Evolutionary conservation across 2,797 vertebrate species (phyloP).

Genomic region (Sitta carolinensis): DNA sequence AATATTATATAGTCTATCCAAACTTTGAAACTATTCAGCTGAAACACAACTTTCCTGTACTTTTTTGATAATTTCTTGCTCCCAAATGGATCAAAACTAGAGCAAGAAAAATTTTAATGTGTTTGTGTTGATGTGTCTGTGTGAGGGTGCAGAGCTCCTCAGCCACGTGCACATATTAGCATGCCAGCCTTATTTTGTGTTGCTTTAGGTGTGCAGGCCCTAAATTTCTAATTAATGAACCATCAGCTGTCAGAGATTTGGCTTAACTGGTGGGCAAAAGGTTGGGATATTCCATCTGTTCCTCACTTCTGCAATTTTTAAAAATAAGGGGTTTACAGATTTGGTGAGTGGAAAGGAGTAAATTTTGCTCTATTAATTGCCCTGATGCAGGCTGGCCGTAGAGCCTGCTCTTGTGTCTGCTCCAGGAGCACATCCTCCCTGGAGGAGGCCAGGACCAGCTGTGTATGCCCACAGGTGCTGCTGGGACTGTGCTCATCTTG

Average conservation of each 20-base stretch:
- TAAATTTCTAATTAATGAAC: not conserved
- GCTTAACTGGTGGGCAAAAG: not conserved
- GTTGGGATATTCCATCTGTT: not conserved
- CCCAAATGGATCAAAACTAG: not conserved
- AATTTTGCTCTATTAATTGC: not conserved
- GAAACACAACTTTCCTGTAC: not conserved
- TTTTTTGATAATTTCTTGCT: not conserved
- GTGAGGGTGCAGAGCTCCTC: not conserved
- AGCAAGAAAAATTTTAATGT: not conserved
- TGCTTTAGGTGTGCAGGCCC: not conserved
- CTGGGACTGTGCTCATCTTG: not conserved
- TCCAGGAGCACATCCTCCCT: not conserved
- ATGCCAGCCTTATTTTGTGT: not conserved
- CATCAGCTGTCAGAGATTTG: not conserved
- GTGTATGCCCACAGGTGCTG: not conserved
- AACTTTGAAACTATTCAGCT: not conserved
- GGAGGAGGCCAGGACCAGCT: not conserved
- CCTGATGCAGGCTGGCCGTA: not conserved
- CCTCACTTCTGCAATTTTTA: not conserved
- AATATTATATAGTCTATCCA: not conserved
- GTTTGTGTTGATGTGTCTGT: not conserved
- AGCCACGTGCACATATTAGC: fast-evolving
- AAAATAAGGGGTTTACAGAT: not conserved
- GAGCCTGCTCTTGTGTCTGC: not conserved
- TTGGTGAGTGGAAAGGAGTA: not conserved